Percentiles rank a stretch among this genome's conserved stretches.
These are phyloP conservation scores for Dexiosoma caninum DNA, from an alignment of 2,888 invertebrate species.

Conservation along the genomic window DNA sequence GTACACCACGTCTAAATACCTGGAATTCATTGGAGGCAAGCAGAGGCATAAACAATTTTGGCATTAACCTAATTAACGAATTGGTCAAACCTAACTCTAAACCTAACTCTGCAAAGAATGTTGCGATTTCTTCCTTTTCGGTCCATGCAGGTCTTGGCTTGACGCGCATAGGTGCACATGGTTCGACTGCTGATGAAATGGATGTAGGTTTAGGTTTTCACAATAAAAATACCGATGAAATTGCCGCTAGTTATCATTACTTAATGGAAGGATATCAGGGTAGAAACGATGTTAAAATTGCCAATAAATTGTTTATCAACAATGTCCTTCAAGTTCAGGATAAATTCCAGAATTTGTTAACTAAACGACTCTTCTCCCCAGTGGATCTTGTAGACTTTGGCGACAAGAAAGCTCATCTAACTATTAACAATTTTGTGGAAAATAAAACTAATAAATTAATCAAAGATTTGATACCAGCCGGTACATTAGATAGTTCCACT, in stretches of 20 bases:
- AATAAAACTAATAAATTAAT: conserved; percentile 90
- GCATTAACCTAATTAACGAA: too few relatives aligned
- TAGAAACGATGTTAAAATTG: too few relatives aligned
- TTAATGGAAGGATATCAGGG: conserved; percentile 68
- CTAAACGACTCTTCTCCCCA: conserved; percentile 85
- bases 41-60: too few relatives aligned
- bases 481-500: conserved; percentile 79
- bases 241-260: conserved; percentile 69
- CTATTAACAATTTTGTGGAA: conserved; percentile 90
- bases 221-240: too few relatives aligned
- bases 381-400: conserved; percentile 83
- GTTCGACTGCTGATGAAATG: conserved; percentile 82
- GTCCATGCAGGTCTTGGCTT: not conserved
- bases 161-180: conserved; percentile 81
- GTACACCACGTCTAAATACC: too few relatives aligned
- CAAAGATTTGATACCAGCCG: conserved; percentile 82
- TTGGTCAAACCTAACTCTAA: too few relatives aligned
- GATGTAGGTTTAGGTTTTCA: conserved; percentile 80
- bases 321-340: conserved; percentile 80
- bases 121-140: too few relatives aligned
- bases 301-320: conserved; percentile 83
- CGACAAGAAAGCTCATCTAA: conserved; percentile 74
- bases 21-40: too few relatives aligned
- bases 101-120: too few relatives aligned
- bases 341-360: conserved; percentile 80